Conservation (phyloP, 2,797 vertebrate genomes). For the Peromyscus melanophrys region DNA sequence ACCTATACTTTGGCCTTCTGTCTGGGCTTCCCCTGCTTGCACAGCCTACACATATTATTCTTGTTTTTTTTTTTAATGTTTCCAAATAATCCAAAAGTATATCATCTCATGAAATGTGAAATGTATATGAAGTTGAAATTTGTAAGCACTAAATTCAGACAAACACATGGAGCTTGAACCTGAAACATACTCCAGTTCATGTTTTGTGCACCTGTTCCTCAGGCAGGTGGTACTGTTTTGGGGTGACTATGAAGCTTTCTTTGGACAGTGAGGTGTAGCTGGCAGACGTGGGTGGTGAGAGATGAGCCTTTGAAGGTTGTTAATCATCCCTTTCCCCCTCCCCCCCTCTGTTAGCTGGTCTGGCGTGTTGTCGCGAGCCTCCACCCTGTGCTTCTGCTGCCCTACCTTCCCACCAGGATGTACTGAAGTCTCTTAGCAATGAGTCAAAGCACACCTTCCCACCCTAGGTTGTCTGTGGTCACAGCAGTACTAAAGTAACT, state of each 20-base stretch:
- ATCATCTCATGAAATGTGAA: background rate
- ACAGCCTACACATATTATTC: background rate
- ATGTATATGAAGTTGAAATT: background rate
- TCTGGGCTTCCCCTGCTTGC: background rate
- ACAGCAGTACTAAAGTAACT: background rate
- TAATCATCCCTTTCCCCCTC: background rate
- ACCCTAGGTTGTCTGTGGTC: background rate
- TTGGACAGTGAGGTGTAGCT: background rate
- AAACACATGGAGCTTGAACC: background rate
- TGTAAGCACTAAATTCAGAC: background rate
- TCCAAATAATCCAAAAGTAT: background rate
- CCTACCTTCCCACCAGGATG: background rate
- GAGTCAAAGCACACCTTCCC: background rate
- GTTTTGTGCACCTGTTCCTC: background rate
- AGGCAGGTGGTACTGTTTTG: background rate
- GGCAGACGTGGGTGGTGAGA: background rate
- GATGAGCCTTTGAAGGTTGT: background rate
- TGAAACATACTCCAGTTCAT: background rate
- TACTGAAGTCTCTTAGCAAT: background rate
- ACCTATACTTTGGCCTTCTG: no score
- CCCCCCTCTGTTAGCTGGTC: background rate
- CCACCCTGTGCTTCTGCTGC: accelerated
- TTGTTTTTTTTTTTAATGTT: background rate
- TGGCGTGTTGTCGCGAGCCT: no score
- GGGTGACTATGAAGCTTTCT: background rate